Base-by-base conservation (phyloP, 2,113 vertebrate species). In the Phyllostomus hastatus region DNA sequence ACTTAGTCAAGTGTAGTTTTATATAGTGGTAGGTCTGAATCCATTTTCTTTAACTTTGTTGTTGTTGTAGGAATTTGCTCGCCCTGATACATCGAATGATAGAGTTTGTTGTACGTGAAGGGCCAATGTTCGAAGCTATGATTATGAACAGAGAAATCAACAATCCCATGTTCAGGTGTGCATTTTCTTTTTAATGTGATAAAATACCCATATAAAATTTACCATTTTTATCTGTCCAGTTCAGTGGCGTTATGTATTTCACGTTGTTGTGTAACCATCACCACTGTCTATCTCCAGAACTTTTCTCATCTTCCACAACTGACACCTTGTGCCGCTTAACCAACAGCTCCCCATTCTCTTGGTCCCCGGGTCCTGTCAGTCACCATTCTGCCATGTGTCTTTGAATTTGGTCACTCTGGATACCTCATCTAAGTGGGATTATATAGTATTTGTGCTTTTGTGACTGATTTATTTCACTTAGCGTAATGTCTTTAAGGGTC, bases 61-160 rank as follows among this genome's bases (percentile, higher is more conserved):
- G 99, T 99, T 99, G 99, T 99, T 99, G 98, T 99, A 99, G 99
- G 99, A 99, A 99, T 99, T 99, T 99, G 98, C 99, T 99, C 99
- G 99, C 99, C 99, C 98, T 99, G 98, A 99, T 99, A 98, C 99
- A 99, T 98, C 99, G 99, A 98, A 99, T 99, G 99, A 99, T 99
- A 99, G 99, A 99, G 98, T 99, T 99, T 99, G 99, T 99, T 99
- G 99, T 99, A 98, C 99, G 99, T 99, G 99, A 99, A 98, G 99
- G 99, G 97, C 99, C 99, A 83, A 99, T 99, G 99, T 99, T 99
- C 99, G 99, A 99, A 99, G 99, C 99, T 98, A 99, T 99, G 99
- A 99, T 99, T 98, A 99, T 99, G 99, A 99, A 99, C 98, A 94
- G 99, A 99, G 99, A 99, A 98, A 99, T 99, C 98, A 99, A 99